Percentiles rank a stretch among this genome's conserved stretches.
Conservation (phyloP, 2,113 vertebrate species). For the Syngnathoides biaculeatus region DNA sequence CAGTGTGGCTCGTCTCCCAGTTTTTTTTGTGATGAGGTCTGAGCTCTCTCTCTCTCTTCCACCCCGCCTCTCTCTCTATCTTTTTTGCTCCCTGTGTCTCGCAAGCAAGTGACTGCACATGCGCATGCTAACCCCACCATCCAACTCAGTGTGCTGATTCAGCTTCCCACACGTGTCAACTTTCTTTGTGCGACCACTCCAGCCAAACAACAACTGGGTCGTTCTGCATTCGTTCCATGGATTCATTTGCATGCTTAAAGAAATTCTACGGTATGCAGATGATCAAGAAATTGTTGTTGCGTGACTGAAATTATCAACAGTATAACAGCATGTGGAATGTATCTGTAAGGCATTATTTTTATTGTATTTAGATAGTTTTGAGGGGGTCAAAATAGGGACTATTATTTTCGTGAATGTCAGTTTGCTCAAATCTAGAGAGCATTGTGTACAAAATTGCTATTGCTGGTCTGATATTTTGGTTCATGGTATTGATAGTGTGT, state of each 20-base stretch:
- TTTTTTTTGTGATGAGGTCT: background rate
- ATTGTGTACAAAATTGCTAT: too few relatives aligned
- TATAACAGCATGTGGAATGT: too few relatives aligned
- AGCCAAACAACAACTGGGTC: slow-evolving; percentile 42
- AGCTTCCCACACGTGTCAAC: slow-evolving; percentile 24
- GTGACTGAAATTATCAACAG: too few relatives aligned
- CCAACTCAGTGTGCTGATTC: slow-evolving; percentile 34
- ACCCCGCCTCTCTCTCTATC: background rate
- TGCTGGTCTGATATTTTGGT: too few relatives aligned
- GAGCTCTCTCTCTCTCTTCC: background rate
- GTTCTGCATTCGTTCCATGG: slow-evolving; percentile 13
- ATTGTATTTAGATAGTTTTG: too few relatives aligned
- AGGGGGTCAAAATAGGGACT: too few relatives aligned
- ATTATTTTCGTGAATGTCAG: too few relatives aligned
- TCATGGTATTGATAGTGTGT: too few relatives aligned
- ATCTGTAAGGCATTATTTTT: too few relatives aligned
- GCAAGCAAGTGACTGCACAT: background rate
- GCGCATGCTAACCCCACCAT: slow-evolving; percentile 29
- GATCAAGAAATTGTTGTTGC: too few relatives aligned
- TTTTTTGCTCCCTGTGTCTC: background rate
- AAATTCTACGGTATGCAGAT: too few relatives aligned
- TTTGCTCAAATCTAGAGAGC: too few relatives aligned
- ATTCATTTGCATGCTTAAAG: background rate
- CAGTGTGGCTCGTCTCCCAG: slow-evolving; percentile 27
- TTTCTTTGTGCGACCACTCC: slow-evolving; percentile 8